Percentiles rank a stretch among this genome's conserved stretches.
phyloP scores from a whole-genome alignment of 2,113 vertebrate species.

The Rafetus swinhoei region DNA sequence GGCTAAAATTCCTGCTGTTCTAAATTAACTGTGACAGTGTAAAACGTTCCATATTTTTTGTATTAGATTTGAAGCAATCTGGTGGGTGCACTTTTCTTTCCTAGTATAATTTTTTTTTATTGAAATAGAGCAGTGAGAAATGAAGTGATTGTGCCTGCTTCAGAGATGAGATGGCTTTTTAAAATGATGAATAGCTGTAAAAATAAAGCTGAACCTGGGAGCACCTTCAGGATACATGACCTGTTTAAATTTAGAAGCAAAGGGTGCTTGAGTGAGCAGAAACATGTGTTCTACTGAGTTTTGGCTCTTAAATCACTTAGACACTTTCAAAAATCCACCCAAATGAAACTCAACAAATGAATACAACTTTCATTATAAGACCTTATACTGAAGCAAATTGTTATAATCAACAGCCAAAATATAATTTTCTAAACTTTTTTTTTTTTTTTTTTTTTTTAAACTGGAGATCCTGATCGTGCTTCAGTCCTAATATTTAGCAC shows the following conservation, averaged over 20 bases:
- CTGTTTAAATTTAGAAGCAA: slow-evolving; percentile 22
- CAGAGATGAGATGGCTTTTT: not conserved
- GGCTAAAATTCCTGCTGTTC: slow-evolving; percentile 71
- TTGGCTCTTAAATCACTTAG: not conserved
- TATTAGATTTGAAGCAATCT: slow-evolving; percentile 17
- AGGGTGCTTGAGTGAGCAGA: not conserved
- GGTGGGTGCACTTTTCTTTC: not conserved
- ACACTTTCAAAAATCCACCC: not conserved
- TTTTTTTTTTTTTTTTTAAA: too few relatives aligned
- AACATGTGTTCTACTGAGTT: not conserved
- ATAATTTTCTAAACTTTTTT: not conserved
- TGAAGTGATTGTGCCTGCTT: not conserved
- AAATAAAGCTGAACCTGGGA: not conserved
- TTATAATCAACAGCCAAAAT: not conserved
- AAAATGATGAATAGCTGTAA: not conserved
- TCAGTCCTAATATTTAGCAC: not conserved
- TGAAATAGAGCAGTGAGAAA: not conserved
- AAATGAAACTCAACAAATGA: not conserved
- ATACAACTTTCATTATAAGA: not conserved
- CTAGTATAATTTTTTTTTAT: not conserved
- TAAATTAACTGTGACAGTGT: not conserved
- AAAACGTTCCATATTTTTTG: slow-evolving; percentile 3
- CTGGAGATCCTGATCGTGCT: not conserved
- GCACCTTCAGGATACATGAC: not conserved
- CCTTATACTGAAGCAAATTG: not conserved